These are phyloP conservation scores for Caracal caracal DNA, from an alignment of 2,113 vertebrate genomes.

Conservation along the genomic window DNA sequence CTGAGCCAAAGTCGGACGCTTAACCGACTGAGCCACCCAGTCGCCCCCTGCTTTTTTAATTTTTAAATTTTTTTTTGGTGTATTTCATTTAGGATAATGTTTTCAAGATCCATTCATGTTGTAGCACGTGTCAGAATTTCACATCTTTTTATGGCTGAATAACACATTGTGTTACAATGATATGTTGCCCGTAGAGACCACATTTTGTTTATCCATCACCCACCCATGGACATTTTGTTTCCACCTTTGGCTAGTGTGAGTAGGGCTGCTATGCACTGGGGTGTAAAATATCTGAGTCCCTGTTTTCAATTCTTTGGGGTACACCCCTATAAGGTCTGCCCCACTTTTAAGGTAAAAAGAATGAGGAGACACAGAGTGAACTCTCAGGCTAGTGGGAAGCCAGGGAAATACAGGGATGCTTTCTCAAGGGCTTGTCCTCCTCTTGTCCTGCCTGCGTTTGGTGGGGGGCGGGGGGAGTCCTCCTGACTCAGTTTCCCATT, in stretches of 20 bases:
- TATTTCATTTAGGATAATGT: neutral
- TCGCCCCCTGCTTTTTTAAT: too few species aligned
- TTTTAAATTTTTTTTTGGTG: neutral
- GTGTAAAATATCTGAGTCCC: neutral
- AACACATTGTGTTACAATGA: neutral
- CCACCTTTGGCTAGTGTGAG: neutral
- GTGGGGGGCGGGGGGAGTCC: rapidly evolving
- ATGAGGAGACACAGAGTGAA: neutral
- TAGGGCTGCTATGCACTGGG: neutral
- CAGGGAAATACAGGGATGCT: neutral
- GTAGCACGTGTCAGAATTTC: neutral
- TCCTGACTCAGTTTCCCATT: neutral
- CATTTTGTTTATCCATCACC: neutral
- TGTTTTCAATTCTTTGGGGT: neutral
- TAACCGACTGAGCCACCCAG: too few species aligned
- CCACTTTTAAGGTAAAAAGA: neutral
- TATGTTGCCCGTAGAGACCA: too few species aligned
- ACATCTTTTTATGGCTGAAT: neutral
- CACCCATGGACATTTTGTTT: too few species aligned
- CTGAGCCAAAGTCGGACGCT: too few species aligned
- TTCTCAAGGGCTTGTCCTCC: rapidly evolving
- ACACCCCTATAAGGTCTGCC: neutral
- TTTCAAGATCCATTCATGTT: neutral
- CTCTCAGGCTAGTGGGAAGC: neutral
- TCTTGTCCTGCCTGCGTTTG: neutral